phyloP scores from a whole-genome alignment of 1,140 invertebrate species.

The Pinna nobilis region DNA sequence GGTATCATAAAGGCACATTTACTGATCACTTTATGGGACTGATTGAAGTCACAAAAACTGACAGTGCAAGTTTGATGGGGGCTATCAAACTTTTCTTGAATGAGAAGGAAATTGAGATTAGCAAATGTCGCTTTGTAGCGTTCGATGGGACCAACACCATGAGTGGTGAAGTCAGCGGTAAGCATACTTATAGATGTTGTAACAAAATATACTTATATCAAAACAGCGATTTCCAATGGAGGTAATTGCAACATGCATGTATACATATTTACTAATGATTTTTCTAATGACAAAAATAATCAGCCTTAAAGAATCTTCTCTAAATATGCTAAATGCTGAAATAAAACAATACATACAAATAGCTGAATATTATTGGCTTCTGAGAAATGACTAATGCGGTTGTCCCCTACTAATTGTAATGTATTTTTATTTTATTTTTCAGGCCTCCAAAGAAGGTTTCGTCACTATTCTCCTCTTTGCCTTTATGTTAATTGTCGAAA shows the following conservation, averaged over 20 bases:
- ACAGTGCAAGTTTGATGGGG: not conserved
- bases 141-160: constrained; percentile 39
- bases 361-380: too few relatives aligned
- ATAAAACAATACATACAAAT: not conserved
- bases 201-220: not conserved
- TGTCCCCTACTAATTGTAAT: not conserved
- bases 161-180: constrained; percentile 38
- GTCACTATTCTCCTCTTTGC: constrained; percentile 7
- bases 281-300: not conserved
- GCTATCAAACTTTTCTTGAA: constrained; percentile 5
- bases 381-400: not conserved
- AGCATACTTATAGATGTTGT: not conserved
- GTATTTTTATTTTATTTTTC: not conserved
- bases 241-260: not conserved
- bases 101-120: not conserved
- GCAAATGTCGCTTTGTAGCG: constrained; percentile 22
- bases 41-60: not conserved
- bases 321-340: not conserved
- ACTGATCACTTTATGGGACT: constrained; percentile 4
- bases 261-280: not conserved
- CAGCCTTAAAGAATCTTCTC: not conserved
- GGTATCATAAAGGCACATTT: not conserved
- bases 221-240: not conserved
- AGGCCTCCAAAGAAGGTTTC: constrained; percentile 32
- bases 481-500: constrained; percentile 41